phyloP scores from a whole-genome alignment of 2,113 vertebrate species.

The Acrocephalus kingi region DNA sequence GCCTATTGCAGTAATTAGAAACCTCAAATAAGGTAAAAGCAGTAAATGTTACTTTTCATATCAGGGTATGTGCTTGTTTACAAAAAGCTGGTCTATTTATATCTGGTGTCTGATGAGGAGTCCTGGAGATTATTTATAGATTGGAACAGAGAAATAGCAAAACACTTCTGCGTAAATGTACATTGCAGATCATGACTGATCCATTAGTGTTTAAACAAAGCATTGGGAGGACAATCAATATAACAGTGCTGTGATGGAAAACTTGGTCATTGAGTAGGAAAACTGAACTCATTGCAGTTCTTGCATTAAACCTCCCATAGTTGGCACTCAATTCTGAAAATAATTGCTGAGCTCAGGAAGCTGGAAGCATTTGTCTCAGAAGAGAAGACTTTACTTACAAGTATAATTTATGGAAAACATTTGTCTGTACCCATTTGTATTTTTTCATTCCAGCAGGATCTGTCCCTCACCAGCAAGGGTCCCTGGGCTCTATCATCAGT shows the following conservation, averaged over 20 bases:
- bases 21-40: background rate
- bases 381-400: background rate
- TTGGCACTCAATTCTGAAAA: background rate
- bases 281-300: background rate
- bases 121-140: background rate
- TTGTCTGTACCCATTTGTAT: background rate
- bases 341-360: background rate
- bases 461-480: background rate
- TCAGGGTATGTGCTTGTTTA: background rate
- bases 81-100: background rate
- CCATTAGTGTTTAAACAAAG: background rate
- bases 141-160: background rate
- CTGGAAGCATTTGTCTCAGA: background rate
- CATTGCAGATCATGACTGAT: background rate
- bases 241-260: background rate
- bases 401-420: background rate
- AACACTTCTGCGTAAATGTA: background rate
- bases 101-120: background rate
- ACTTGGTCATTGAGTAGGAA: background rate
- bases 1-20: background rate
- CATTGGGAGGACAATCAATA: background rate
- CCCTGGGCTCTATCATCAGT: background rate
- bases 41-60: background rate
- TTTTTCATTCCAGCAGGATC: background rate
- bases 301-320: background rate